phyloP scores from a whole-genome alignment of 2,113 vertebrate genomes.

The Elephantulus edwardii region DNA sequence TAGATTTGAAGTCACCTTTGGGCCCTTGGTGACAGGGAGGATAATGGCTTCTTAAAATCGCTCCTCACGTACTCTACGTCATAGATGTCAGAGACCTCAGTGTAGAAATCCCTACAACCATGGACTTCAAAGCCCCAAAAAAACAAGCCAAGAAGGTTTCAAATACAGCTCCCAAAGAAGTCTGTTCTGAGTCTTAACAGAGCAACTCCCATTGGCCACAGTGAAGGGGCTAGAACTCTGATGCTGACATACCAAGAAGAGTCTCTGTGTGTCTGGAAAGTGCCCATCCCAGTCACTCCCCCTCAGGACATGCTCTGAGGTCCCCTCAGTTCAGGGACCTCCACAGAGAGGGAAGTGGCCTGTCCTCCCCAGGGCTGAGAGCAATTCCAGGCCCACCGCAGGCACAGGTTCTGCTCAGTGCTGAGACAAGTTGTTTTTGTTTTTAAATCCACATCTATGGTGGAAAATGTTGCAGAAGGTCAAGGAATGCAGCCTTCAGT shows the following conservation, averaged over 20 bases:
- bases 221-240: too few relatives aligned
- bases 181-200: neutral
- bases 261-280: neutral
- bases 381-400: fast-evolving
- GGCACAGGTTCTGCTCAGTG: neutral
- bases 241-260: fast-evolving
- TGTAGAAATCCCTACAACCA: neutral
- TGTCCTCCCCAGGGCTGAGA: fast-evolving
- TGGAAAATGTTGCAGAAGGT: neutral
- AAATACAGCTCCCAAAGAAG: neutral
- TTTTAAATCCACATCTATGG: neutral
- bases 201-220: neutral
- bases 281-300: fast-evolving
- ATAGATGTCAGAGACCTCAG: neutral
- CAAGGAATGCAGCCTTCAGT: neutral
- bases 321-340: neutral
- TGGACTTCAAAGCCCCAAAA: neutral
- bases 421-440: neutral
- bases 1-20: neutral
- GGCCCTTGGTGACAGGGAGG: neutral
- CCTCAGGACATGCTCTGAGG: neutral
- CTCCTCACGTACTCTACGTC: neutral
- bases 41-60: neutral
- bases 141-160: neutral
- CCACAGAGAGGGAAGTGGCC: fast-evolving